phyloP scores from a whole-genome alignment of 2,797 vertebrate genomes.

The Chloroceryle amazona region DNA sequence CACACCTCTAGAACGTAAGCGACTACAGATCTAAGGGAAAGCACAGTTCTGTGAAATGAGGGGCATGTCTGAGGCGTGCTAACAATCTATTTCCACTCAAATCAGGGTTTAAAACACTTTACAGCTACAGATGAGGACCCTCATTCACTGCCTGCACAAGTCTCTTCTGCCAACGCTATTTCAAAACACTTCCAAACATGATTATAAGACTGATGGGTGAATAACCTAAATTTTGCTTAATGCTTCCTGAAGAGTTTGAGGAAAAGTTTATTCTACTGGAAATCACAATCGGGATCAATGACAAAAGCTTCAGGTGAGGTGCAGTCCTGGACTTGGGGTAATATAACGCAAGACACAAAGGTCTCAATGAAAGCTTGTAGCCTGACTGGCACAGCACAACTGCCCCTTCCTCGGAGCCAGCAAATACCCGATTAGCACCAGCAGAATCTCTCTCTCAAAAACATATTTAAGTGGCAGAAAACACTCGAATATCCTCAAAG shows the following conservation, averaged over 20 bases:
- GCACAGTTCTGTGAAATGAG: neutral
- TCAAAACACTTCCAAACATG: neutral
- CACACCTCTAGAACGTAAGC: neutral
- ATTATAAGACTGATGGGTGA: neutral
- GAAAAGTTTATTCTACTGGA: neutral
- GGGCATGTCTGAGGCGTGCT: neutral
- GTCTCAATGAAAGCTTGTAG: neutral
- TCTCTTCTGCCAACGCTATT: neutral
- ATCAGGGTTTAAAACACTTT: neutral
- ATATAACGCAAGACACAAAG: neutral
- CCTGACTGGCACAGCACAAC: neutral
- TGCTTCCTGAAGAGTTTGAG: neutral
- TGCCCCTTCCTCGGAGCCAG: neutral
- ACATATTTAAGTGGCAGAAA: neutral
- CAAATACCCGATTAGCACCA: neutral
- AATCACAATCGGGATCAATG: neutral
- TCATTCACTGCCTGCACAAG: neutral
- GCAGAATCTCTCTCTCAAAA: neutral
- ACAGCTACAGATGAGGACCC: neutral
- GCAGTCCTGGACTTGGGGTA: neutral
- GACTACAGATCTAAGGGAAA: neutral
- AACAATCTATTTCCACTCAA: neutral
- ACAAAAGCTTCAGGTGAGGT: neutral
- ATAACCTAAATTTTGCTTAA: neutral
- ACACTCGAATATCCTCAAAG: neutral